These are phyloP conservation scores for Acinonyx jubatus DNA, from an alignment of 2,113 vertebrate species.

Conservation along the genomic window DNA sequence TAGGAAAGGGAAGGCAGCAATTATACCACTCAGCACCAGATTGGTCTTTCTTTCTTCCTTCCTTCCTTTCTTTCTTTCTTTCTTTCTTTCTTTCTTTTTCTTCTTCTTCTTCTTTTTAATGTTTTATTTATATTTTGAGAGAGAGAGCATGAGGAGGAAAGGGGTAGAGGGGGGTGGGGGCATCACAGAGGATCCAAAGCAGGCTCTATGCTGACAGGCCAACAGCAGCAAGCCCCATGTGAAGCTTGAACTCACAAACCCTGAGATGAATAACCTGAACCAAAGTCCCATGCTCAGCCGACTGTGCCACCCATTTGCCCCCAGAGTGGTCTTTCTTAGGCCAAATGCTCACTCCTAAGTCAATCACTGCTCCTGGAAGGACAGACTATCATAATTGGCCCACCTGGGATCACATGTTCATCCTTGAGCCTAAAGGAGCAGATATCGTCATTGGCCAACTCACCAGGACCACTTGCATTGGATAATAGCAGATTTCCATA, in stretches of 20 bases:
- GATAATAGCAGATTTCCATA: background rate
- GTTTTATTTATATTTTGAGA: too few species aligned
- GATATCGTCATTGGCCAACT: background rate
- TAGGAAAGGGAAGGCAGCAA: background rate
- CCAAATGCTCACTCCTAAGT: background rate
- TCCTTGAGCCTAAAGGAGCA: background rate
- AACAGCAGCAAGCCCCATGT: too few species aligned
- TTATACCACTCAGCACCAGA: background rate
- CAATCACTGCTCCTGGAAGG: background rate
- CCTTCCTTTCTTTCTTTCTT: background rate
- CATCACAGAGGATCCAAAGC: too few species aligned
- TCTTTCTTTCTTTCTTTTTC: background rate
- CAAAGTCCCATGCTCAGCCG: too few species aligned
- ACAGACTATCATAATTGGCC: background rate
- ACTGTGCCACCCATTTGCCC: too few species aligned
- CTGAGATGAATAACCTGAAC: too few species aligned
- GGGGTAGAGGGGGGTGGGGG: too few species aligned
- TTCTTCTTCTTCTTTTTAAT: too few species aligned
- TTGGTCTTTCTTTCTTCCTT: background rate
- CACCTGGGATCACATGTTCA: background rate
- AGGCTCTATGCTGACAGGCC: too few species aligned
- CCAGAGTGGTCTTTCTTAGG: background rate
- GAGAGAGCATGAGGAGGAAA: too few species aligned
- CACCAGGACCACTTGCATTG: background rate
- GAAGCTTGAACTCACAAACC: too few species aligned